These are phyloP conservation scores for Bilobella aurantiaca DNA, from an alignment of 1,140 invertebrate species.

Conservation along the genomic window DNA sequence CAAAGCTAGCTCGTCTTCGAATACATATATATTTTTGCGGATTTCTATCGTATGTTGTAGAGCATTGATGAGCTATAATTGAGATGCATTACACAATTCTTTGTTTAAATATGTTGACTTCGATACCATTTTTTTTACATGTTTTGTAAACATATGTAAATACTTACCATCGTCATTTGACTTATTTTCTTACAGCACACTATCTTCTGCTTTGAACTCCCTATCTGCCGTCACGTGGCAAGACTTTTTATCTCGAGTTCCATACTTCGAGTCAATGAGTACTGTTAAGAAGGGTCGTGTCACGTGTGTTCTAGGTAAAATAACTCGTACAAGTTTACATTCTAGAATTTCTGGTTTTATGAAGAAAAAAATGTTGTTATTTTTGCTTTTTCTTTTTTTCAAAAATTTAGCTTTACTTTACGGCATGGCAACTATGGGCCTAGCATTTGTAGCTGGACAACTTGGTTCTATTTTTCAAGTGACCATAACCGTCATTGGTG, in stretches of 20 bases:
- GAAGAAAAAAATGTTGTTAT: slow-evolving; percentile 13
- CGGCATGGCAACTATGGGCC: slow-evolving; percentile 24
- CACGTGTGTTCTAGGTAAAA: slow-evolving; percentile 36
- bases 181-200: slow-evolving; percentile 37
- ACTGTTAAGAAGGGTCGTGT: slow-evolving; percentile 36
- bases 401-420: slow-evolving; percentile 25
- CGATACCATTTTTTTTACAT: too few relatives aligned
- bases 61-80: too few relatives aligned
- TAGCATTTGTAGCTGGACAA: slow-evolving; percentile 28
- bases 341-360: not conserved
- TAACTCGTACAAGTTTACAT: not conserved
- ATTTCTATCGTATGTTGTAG: too few relatives aligned
- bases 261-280: slow-evolving; percentile 33
- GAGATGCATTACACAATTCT: too few relatives aligned
- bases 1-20: too few relatives aligned
- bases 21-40: too few relatives aligned
- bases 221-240: slow-evolving; percentile 43
- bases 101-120: too few relatives aligned
- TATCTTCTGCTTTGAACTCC: slow-evolving; percentile 43
- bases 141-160: not conserved
- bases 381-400: slow-evolving; percentile 10
- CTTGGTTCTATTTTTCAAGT: slow-evolving; percentile 26
- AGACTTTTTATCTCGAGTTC: slow-evolving; percentile 39
- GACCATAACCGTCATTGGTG: slow-evolving; percentile 22
- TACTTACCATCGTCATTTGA: not conserved